Conservation (phyloP, 2,888 invertebrate genomes). For the Anaspis maculata region DNA sequence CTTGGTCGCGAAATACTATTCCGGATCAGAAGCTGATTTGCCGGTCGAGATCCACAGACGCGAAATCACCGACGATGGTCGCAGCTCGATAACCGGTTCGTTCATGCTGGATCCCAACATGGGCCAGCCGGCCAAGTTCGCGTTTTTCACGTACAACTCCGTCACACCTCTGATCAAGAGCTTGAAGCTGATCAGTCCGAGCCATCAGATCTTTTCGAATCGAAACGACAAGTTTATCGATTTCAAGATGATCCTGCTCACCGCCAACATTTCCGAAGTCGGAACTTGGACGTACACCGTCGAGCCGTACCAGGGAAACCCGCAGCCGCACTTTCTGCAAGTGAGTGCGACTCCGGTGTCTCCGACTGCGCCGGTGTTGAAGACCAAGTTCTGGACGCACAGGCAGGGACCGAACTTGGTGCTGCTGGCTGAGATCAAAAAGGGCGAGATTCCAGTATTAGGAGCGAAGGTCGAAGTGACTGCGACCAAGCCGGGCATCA, state of each 20-base stretch:
- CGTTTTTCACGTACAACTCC: slow-evolving; percentile 46
- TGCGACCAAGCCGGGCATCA: slow-evolving; percentile 37
- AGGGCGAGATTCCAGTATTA: slow-evolving; percentile 48
- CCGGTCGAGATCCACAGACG: slow-evolving; percentile 48
- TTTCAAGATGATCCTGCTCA: slow-evolving; percentile 45
- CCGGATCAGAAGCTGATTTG: slow-evolving; percentile 41
- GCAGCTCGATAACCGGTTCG: slow-evolving; percentile 45
- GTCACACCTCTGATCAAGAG: slow-evolving; percentile 46
- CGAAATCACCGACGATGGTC: slow-evolving; percentile 45
- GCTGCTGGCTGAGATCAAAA: slow-evolving; percentile 47
- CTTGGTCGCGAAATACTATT: slow-evolving; percentile 43
- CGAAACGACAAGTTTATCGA: slow-evolving; percentile 45
- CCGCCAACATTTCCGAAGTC: slow-evolving; percentile 47
- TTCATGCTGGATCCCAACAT: slow-evolving; percentile 48
- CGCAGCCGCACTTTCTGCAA: slow-evolving; percentile 53
- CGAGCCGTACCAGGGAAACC: slow-evolving; percentile 49
- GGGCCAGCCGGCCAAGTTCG: slow-evolving; percentile 46
- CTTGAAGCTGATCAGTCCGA: slow-evolving; percentile 45
- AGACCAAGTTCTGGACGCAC: slow-evolving; percentile 45
- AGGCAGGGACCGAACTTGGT: slow-evolving; percentile 37
- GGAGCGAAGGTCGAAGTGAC: slow-evolving; percentile 50
- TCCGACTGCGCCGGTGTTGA: slow-evolving; percentile 39
- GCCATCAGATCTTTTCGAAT: slow-evolving; percentile 41
- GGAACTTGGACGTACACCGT: slow-evolving; percentile 54
- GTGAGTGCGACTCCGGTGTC: slow-evolving; percentile 49